Evolutionary conservation across 2,797 vertebrate genomes (phyloP), one percentile per base, ranked within the genome.

Genomic region (Somateria mollissima): DNA sequence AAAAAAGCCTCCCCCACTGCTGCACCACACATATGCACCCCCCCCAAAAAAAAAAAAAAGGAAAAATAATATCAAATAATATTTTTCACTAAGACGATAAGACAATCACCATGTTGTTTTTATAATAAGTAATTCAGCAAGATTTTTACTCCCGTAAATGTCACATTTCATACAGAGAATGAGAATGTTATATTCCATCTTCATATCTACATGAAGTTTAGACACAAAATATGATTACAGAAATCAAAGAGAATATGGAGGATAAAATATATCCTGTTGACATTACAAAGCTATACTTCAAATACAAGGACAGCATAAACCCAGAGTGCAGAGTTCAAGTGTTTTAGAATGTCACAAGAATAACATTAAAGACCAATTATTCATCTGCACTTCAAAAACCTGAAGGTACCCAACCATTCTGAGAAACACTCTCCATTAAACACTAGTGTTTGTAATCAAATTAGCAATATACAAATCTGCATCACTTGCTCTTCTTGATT

Each of bases 311-410:
- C 49, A 81, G 8, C 51, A 73, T 82, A 95, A 93, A 84, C 28
- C 32, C 37, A 45, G 30, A 74, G 94, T 73, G n/a, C 84, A 91
- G 75, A 93, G 77, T 90, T 95, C 84, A 92, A 95, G 77, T 94
- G 67, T 8, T 76, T 90, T 87, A 41, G 66, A 93, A 70, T 15
- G 0, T 75, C 56, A 64, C 27, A 89, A 75, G 41, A 67, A 65
- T 67, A 81, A 53, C 22, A 53, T 71, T 84, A 73, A 89, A 89
- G 84, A 81, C 65, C 24, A 51, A 1, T 92, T 80, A 53, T 67
- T 91, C 39, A 34, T 49, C 66, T 34, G 51, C 21, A 61, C 60
- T 92, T 95, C 28, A 70, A 80, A 91, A 89, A 67, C 28, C 45
- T 74, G 41, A 88, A 77, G 39, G 19, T 87, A 72, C 34, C 28